Conservation (phyloP, 1,140 invertebrate genomes). For the Ridgeia piscesae region DNA sequence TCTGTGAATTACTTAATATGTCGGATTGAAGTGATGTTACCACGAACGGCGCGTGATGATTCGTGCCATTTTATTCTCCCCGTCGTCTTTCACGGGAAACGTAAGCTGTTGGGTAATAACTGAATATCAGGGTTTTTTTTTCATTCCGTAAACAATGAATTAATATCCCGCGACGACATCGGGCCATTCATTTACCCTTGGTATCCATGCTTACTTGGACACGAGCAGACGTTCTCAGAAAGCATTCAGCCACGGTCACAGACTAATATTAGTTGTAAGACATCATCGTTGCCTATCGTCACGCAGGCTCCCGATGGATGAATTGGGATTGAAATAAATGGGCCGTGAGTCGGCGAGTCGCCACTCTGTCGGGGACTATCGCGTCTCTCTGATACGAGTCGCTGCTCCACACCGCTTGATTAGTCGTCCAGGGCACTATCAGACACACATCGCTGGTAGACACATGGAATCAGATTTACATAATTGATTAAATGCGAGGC, state of each 20-base stretch:
- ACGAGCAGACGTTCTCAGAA: neutral
- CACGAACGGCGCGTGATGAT: too few relatives aligned
- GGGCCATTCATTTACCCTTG: neutral
- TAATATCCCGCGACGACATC: neutral
- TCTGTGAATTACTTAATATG: too few relatives aligned
- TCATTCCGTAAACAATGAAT: neutral
- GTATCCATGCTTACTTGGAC: neutral
- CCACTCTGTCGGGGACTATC: neutral
- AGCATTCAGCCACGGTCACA: neutral
- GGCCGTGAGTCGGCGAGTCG: neutral
- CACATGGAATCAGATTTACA: neutral
- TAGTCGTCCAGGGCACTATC: neutral
- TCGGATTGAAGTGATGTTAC: too few relatives aligned
- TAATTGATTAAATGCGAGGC: neutral
- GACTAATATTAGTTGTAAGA: neutral
- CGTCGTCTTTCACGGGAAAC: too few relatives aligned
- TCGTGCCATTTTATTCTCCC: too few relatives aligned
- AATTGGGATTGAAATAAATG: neutral
- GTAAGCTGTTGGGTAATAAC: too few relatives aligned
- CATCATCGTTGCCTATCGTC: neutral
- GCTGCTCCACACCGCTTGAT: neutral
- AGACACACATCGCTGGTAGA: neutral
- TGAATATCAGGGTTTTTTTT: neutral
- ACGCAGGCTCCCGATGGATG: neutral
- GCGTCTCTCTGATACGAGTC: neutral